These are phyloP conservation scores for Meteorus colon DNA, from an alignment of 2,888 invertebrate genomes.

Conservation along the genomic window DNA sequence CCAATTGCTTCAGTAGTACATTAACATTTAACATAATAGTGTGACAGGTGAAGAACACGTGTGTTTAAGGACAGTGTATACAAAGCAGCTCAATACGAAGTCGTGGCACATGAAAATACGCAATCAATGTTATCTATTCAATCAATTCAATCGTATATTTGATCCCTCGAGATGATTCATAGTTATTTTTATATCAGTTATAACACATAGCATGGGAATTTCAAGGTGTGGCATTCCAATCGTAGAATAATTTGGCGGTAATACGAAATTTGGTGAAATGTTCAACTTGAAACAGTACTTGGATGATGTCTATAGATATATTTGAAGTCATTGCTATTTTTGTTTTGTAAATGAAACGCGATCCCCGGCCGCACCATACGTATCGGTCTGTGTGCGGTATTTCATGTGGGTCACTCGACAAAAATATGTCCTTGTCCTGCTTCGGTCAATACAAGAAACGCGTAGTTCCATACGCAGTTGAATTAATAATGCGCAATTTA, in stretches of 20 bases:
- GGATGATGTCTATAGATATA: constrained; percentile 29
- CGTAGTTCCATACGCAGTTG: not conserved
- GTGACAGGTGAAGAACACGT: constrained; percentile 8
- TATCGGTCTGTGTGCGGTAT: constrained; percentile 1
- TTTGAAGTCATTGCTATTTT: constrained; percentile 50
- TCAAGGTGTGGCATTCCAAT: not conserved
- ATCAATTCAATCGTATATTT: no score
- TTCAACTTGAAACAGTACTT: not conserved
- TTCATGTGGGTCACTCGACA: constrained; percentile 57
- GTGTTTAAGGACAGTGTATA: no score
- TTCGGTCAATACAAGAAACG: constrained; percentile 44
- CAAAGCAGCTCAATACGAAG: no score
- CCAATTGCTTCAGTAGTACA: no score
- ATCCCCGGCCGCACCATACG: not conserved
- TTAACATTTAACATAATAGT: not conserved
- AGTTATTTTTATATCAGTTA: not conserved
- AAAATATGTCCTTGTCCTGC: constrained; percentile 62
- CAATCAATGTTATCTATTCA: no score
- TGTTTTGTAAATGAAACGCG: constrained; percentile 35
- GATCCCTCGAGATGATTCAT: not conserved
- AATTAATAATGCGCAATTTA: constrained; percentile 16
- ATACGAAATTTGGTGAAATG: not conserved
- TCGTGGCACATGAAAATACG: no score
- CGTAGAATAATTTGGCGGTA: not conserved
- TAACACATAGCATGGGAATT: not conserved